Conservation (phyloP, 2,888 invertebrate genomes). For the Limnephilus marmoratus region DNA sequence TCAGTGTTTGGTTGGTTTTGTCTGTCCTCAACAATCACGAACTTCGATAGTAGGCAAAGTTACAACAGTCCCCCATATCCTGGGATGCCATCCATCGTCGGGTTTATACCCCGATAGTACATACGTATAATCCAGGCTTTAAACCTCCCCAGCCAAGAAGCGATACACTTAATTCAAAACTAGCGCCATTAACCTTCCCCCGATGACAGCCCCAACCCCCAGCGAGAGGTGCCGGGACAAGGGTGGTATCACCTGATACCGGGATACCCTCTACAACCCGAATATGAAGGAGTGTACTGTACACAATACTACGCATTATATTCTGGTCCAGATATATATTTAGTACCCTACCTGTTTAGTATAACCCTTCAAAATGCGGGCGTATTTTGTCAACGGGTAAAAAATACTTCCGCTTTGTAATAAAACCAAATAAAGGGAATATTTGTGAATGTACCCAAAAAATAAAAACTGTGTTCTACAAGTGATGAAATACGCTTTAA, state of each 20-base stretch:
- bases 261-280: not conserved
- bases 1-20: not conserved
- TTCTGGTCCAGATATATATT: too few species aligned
- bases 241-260: slow-evolving; percentile 2
- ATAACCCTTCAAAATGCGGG: too few species aligned
- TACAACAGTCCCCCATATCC: not conserved
- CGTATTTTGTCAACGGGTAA: too few species aligned
- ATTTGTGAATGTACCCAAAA: too few species aligned
- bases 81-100: slow-evolving; percentile 7
- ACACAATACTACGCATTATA: too few species aligned
- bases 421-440: too few species aligned
- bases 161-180: slow-evolving; percentile 34
- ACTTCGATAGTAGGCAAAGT: not conserved
- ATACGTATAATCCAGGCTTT: slow-evolving; percentile 16
- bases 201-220: not conserved
- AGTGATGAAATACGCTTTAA: too few species aligned
- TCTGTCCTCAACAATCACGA: not conserved
- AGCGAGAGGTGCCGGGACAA: not conserved
- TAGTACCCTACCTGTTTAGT: too few species aligned
- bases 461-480: too few species aligned
- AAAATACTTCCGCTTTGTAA: too few species aligned
- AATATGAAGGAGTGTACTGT: not conserved
- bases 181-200: not conserved
- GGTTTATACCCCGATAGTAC: not conserved
- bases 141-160: slow-evolving; percentile 28